A percentile compares a stretch with the other conserved stretches of the same genome.
Conservation (phyloP, 1,140 invertebrate genomes). For the Adelges cooleyi region DNA sequence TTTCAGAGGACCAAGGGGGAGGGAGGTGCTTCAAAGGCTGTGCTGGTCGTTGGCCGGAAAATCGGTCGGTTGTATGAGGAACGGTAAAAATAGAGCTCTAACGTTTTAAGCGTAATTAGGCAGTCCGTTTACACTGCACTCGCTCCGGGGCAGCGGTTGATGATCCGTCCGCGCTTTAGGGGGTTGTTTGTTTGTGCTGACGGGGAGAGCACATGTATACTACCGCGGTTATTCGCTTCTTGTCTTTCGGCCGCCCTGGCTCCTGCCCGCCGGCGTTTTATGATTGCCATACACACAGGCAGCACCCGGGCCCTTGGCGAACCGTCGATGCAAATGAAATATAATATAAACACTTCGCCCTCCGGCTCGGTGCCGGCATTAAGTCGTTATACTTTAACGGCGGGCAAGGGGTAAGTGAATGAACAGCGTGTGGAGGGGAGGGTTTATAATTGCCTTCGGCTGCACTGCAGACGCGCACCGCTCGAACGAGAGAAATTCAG, state of each 20-base stretch:
- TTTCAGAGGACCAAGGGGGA: too few relatives aligned
- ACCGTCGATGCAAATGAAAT: slow-evolving; percentile 21
- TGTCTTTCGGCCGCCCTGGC: neutral
- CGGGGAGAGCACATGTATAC: too few relatives aligned
- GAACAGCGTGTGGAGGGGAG: too few relatives aligned
- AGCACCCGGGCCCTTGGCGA: neutral
- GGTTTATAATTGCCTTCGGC: slow-evolving; percentile 3
- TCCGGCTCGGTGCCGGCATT: neutral
- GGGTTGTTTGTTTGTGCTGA: neutral
- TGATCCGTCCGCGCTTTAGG: neutral
- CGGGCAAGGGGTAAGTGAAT: neutral
- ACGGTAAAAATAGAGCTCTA: neutral
- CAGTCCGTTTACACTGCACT: neutral
- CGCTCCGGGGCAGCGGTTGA: neutral
- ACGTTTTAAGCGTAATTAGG: slow-evolving; percentile 1
- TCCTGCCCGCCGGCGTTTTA: slow-evolving; percentile 14
- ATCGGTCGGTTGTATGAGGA: too few relatives aligned
- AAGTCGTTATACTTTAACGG: neutral
- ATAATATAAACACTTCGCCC: slow-evolving; percentile 2
- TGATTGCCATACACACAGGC: neutral
- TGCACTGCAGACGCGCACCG: neutral
- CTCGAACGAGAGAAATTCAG: too few relatives aligned
- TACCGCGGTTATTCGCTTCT: neutral
- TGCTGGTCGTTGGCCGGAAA: too few relatives aligned
- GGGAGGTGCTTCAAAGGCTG: too few relatives aligned